Conservation (phyloP, 2,888 invertebrate genomes). For the Abrostola tripartita region DNA sequence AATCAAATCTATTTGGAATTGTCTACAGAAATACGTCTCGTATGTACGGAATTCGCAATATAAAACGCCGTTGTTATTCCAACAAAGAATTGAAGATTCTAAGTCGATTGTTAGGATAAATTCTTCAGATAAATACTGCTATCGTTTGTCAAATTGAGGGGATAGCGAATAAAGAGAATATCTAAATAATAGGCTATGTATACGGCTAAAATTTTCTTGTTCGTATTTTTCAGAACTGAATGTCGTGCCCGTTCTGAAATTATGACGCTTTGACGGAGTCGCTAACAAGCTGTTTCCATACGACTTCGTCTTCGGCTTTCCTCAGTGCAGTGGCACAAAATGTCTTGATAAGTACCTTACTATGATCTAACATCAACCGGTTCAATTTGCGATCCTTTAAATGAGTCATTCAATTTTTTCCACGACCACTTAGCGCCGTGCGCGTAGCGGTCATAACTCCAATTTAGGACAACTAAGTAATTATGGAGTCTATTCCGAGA, state of each 20-base stretch:
- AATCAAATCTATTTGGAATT: neutral
- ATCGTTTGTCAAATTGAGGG: conserved; percentile 15
- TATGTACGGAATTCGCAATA: conserved; percentile 34
- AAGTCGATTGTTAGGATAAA: neutral
- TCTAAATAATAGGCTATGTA: too few relatives aligned
- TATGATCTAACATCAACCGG: conserved; percentile 31
- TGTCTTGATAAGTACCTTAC: conserved; percentile 10
- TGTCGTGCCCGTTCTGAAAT: too few relatives aligned
- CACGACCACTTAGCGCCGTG: conserved; percentile 31
- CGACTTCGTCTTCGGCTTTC: too few relatives aligned
- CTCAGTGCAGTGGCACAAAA: too few relatives aligned
- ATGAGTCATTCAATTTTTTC: conserved; percentile 44
- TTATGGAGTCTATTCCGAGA: conserved; percentile 46
- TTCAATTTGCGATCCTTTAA: conserved; percentile 37
- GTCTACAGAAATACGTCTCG: conserved; percentile 5
- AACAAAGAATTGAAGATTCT: conserved; percentile 22
- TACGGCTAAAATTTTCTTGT: too few relatives aligned
- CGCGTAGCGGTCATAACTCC: conserved; percentile 27
- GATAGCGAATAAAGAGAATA: conserved; percentile 1
- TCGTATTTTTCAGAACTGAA: too few relatives aligned
- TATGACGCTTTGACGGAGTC: too few relatives aligned
- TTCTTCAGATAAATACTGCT: conserved; percentile 14
- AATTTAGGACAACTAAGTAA: conserved; percentile 51
- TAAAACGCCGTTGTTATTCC: conserved; percentile 13
- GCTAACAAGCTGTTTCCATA: too few relatives aligned